phyloP scores from a whole-genome alignment of 1,140 invertebrate genomes.

The Leptinotarsa defecta region DNA sequence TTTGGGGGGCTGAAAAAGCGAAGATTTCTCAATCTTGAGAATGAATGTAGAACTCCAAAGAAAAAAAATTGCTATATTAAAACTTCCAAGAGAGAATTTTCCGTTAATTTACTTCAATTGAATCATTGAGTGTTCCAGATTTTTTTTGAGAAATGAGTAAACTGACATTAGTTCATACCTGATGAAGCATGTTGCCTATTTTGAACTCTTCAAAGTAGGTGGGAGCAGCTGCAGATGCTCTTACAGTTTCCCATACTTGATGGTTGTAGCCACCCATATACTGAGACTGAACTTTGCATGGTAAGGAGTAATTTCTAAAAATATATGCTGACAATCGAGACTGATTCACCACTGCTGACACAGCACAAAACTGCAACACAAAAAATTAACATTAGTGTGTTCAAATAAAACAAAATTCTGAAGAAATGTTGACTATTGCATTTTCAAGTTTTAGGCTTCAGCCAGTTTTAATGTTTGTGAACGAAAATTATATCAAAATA shows the following conservation, averaged over 20 bases:
- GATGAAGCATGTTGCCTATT: constrained; percentile 76
- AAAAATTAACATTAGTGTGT: neutral
- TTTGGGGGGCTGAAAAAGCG: too few species aligned
- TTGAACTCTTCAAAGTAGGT: constrained; percentile 90
- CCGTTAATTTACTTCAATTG: neutral
- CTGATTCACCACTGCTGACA: constrained; percentile 83
- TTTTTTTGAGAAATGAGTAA: neutral
- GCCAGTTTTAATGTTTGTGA: too few species aligned
- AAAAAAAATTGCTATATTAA: too few species aligned
- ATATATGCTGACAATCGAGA: constrained; percentile 81
- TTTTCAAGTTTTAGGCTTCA: too few species aligned
- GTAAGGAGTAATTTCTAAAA: constrained; percentile 88
- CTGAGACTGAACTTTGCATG: constrained; percentile 73
- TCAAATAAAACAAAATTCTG: too few species aligned
- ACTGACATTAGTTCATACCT: constrained; percentile 61
- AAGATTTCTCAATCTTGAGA: too few species aligned
- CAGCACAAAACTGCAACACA: constrained; percentile 68
- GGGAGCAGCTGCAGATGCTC: constrained; percentile 91
- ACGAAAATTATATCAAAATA: too few species aligned
- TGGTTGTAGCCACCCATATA: constrained; percentile 79
- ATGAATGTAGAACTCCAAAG: neutral
- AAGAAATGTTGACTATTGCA: too few species aligned
- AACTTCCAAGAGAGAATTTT: too few species aligned
- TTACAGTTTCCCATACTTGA: constrained; percentile 83
- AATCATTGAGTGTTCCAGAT: neutral